These are phyloP conservation scores for Distichodus sexfasciatus DNA, from an alignment of 2,797 vertebrate species.

Conservation along the genomic window DNA sequence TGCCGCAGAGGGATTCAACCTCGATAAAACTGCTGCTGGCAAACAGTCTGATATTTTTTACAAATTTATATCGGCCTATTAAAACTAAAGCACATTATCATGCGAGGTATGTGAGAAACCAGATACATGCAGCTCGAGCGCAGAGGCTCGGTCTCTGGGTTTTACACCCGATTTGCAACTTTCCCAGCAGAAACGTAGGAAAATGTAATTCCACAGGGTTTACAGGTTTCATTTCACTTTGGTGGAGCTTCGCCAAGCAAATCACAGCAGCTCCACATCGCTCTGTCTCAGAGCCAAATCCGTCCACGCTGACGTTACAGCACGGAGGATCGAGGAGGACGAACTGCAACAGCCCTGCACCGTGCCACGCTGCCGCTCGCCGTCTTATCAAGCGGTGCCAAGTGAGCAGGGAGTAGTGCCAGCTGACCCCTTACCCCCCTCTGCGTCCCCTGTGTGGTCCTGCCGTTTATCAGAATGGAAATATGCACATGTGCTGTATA, in stretches of 20 bases:
- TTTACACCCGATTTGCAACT: conserved; percentile 60
- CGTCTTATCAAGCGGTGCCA: conserved; percentile 67
- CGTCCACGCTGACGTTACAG: conserved; percentile 50
- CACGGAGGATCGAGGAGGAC: conserved; percentile 15
- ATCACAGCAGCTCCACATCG: conserved; percentile 42
- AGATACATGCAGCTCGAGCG: conserved; percentile 51
- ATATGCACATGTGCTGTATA: conserved; percentile 69
- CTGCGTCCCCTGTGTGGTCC: conserved; percentile 40
- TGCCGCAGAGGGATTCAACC: conserved; percentile 36
- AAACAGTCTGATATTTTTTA: conserved; percentile 53
- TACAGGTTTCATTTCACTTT: conserved; percentile 47
- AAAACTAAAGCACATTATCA: conserved; percentile 60
- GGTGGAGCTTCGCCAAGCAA: conserved; percentile 46
- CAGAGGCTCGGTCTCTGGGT: conserved; percentile 39
- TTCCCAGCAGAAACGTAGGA: conserved; percentile 49
- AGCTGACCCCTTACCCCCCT: neutral
- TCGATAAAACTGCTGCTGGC: conserved; percentile 59
- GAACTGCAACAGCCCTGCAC: conserved; percentile 21
- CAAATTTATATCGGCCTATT: conserved; percentile 53
- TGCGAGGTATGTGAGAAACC: conserved; percentile 54
- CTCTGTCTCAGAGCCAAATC: conserved; percentile 49
- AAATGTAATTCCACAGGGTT: conserved; percentile 54
- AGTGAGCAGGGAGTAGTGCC: conserved; percentile 35
- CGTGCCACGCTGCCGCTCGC: conserved; percentile 40
- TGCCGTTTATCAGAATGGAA: conserved; percentile 61